Evolutionary conservation across 2,797 vertebrate species (phyloP).

Genomic region (Prionace glauca): DNA sequence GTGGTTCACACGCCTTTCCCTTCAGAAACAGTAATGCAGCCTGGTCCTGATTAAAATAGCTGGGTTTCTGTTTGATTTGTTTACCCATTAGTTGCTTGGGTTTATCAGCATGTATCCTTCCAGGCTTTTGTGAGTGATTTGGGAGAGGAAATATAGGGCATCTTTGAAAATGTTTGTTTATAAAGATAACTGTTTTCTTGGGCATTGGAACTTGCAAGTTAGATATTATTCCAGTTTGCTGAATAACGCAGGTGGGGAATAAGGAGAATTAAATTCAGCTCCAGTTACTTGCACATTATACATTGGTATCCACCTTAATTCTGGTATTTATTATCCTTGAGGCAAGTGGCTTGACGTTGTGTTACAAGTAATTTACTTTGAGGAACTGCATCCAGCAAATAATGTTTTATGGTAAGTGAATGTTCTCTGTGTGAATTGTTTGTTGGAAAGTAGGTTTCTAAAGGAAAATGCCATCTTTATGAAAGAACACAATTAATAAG

Average conservation of each 20-base stretch:
- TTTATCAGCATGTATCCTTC: constrained; percentile 31
- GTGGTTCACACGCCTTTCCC: background rate
- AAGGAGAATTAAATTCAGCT: background rate
- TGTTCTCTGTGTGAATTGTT: background rate
- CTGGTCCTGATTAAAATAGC: constrained; percentile 17
- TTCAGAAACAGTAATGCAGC: background rate
- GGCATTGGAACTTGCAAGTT: background rate
- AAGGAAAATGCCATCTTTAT: background rate
- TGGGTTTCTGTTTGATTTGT: constrained; percentile 26
- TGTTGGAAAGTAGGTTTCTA: background rate
- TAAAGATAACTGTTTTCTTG: constrained; percentile 19
- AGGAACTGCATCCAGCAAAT: background rate
- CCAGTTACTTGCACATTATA: background rate
- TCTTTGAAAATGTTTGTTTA: constrained; percentile 21
- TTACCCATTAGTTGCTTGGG: constrained; percentile 16
- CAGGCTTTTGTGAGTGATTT: background rate
- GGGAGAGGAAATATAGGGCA: constrained; percentile 16
- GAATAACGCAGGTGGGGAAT: background rate
- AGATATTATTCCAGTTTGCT: background rate
- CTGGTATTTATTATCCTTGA: background rate
- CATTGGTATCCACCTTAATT: background rate
- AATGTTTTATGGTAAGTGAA: constrained; percentile 19
- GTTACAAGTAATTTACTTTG: background rate
- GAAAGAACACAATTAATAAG: background rate
- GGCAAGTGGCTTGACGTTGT: background rate